Base-by-base conservation (phyloP, 2,113 vertebrate genomes). In the Erinaceus europaeus region DNA sequence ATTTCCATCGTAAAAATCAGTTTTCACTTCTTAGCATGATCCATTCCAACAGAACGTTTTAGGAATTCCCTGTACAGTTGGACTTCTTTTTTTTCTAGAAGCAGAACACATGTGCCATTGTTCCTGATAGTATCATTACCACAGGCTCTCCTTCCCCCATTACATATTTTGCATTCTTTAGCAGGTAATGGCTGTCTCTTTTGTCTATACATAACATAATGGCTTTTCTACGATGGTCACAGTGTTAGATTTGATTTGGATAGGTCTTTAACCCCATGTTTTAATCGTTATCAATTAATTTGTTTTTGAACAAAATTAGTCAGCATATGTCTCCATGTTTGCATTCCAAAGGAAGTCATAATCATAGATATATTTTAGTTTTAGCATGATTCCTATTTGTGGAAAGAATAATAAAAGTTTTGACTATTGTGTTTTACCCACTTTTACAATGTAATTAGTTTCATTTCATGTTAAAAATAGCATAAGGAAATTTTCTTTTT, bases 1-100 rank as follows among this genome's bases (percentile, higher is more conserved):
- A 76, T 79, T 95, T 93, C 88, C 64, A 84, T 75, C 75, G 52
- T 36, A 75, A 76, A 81, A 89, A 82, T 79, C 62, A 57, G 23
- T 42, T 75, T 89, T 25, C 18, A 34, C 87, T 84, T 79, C 61
- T 90, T 53, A 76, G 38, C 10, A 38, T 48, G 61, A 87, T 85
- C 23, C 44, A 68, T 71, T 93, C 65, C 77, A 81, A 34, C 21
- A 59, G n/a, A 71, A 79, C 75, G 32, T 59, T 40, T 18, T 84
- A 76, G 87, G 65, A 67, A 72, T 82, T 64, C n/a, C 84, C 72
- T 3, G 9, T 75, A 21, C 78, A 34, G 42, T 93, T 77, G 85
- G 69, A 59, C 50, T 91, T 88, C n/a, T n/a, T n/a, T n/a, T n/a
- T 78, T 67, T 75, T 78, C 20, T 77, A 76, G 73, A 34, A 91